Evolutionary conservation across 2,113 vertebrate genomes (phyloP).

Genomic region (Bos indicus): DNA sequence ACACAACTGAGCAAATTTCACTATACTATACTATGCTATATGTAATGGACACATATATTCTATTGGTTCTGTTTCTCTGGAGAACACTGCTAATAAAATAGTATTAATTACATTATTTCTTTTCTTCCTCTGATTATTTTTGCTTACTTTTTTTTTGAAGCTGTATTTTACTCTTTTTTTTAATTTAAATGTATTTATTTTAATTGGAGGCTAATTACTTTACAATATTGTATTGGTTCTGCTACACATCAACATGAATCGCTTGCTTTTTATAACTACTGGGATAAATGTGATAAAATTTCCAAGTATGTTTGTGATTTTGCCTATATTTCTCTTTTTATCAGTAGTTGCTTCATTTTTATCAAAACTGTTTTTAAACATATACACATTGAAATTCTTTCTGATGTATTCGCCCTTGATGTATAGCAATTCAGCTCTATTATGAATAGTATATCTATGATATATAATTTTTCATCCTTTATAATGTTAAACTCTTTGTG

Average conservation of each 20-base stretch:
- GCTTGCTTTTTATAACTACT: neutral
- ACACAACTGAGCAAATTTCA: neutral
- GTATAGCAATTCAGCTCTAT: neutral
- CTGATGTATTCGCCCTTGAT: neutral
- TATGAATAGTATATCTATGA: neutral
- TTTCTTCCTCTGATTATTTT: neutral
- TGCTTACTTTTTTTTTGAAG: neutral
- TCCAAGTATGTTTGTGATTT: neutral
- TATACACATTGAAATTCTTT: neutral
- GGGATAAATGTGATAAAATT: neutral
- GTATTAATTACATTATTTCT: neutral
- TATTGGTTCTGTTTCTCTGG: neutral
- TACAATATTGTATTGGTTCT: too few relatives aligned
- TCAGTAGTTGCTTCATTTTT: neutral
- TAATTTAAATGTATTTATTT: too few relatives aligned
- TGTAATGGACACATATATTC: neutral
- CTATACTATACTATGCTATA: neutral
- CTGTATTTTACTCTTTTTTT: too few relatives aligned
- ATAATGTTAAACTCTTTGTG: neutral
- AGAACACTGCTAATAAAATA: neutral
- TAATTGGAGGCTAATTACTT: too few relatives aligned
- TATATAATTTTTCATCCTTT: neutral
- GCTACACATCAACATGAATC: too few relatives aligned
- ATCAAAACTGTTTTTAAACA: neutral
- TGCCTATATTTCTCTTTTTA: neutral